Evolutionary conservation across 1,140 invertebrate species (phyloP).

Genomic region (Neodiprion lecontei): DNA sequence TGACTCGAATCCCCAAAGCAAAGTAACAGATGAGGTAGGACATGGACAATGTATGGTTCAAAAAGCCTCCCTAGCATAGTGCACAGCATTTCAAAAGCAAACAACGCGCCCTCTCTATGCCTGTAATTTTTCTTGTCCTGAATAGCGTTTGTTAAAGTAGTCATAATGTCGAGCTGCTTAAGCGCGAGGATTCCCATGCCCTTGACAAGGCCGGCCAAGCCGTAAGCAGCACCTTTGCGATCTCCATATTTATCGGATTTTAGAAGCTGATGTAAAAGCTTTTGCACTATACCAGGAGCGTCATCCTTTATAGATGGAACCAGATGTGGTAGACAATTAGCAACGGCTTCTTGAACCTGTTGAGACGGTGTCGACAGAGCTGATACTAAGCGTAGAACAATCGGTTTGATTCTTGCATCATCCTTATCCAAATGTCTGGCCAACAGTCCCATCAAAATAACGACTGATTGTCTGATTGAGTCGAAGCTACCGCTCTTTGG

Average conservation of each 20-base stretch:
- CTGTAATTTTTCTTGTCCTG: constrained; percentile 97
- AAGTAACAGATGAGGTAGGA: constrained; percentile 91
- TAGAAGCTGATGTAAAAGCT: constrained; percentile 85
- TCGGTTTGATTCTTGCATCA: constrained; percentile 88
- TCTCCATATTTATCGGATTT: constrained; percentile 98
- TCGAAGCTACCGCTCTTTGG: constrained; percentile 91
- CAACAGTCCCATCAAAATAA: constrained; percentile 95
- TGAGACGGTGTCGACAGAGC: constrained; percentile 96
- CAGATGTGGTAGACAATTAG: constrained; percentile 93
- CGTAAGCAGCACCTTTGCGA: constrained; percentile 89
- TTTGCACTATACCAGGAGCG: constrained; percentile 86
- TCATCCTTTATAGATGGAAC: constrained; percentile 92
- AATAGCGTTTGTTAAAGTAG: constrained; percentile 90
- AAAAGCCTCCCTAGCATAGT: constrained; percentile 94
- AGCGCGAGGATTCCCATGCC: constrained; percentile 95
- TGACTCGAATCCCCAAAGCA: constrained; percentile 96
- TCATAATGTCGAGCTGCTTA: constrained; percentile 97
- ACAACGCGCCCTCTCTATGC: constrained; percentile 92
- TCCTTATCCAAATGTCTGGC: constrained; percentile 93
- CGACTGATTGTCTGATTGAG: constrained; percentile 92
- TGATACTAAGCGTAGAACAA: constrained; percentile 88
- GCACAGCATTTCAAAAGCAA: constrained; percentile 98
- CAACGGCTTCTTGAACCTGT: constrained; percentile 96
- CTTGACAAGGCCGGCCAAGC: constrained; percentile 89
- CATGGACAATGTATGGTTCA: constrained; percentile 98